These are phyloP conservation scores for Dexiosoma caninum DNA, from an alignment of 2,888 invertebrate species.

Conservation along the genomic window DNA sequence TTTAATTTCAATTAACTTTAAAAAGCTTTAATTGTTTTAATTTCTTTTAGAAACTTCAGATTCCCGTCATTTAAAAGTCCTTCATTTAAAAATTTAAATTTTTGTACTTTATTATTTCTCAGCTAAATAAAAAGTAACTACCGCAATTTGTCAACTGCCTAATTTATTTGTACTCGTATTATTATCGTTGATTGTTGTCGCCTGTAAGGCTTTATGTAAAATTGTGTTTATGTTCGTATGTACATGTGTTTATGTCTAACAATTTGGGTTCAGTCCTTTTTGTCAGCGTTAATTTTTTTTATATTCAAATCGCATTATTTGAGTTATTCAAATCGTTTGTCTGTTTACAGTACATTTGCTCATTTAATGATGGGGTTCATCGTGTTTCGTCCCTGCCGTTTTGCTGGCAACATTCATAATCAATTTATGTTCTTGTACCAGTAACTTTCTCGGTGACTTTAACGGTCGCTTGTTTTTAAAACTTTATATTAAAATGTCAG, in stretches of 20 bases:
- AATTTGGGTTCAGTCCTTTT: conserved; percentile 28
- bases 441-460: conserved; percentile 43
- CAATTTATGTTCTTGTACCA: conserved; percentile 37
- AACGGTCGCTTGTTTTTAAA: conserved; percentile 38
- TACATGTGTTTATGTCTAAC: neutral
- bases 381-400: conserved; percentile 4
- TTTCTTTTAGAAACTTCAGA: neutral
- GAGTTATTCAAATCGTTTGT: conserved; percentile 76
- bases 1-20: neutral
- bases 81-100: conserved; percentile 25
- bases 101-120: conserved; percentile 12
- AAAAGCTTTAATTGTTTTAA: neutral
- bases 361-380: conserved; percentile 74
- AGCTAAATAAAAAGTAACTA: conserved; percentile 32
- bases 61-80: conserved; percentile 31
- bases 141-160: conserved; percentile 56
- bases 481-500: conserved; percentile 52
- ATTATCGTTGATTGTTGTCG: conserved; percentile 52
- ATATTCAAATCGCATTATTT: conserved; percentile 49
- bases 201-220: conserved; percentile 13
- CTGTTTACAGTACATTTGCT: conserved; percentile 78
- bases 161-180: conserved; percentile 55
- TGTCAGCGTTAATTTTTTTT: conserved; percentile 19
- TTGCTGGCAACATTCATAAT: conserved; percentile 20
- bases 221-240: neutral